These are phyloP conservation scores for Megalops cyprinoides DNA, from an alignment of 2,797 vertebrate genomes.

Conservation along the genomic window DNA sequence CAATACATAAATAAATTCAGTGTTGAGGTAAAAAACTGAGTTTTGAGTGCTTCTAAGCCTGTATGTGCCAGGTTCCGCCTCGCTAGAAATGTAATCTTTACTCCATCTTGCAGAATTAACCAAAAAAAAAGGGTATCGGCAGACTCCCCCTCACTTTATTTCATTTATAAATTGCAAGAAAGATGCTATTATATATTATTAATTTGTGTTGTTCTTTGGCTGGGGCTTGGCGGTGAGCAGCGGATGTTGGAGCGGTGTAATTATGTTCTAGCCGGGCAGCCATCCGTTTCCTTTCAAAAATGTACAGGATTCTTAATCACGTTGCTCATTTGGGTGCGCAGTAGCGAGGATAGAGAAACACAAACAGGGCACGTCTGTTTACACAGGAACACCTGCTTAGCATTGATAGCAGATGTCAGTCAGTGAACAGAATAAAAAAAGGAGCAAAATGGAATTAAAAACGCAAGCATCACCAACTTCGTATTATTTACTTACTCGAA, in stretches of 20 bases:
- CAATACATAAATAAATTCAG: background rate
- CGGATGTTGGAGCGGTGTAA: conserved; percentile 89
- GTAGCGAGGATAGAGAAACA: conserved; percentile 84
- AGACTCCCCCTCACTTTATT: conserved; percentile 88
- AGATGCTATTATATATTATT: conserved; percentile 98
- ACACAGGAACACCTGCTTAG: conserved; percentile 98
- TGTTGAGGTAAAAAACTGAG: background rate
- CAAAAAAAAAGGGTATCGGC: conserved; percentile 80
- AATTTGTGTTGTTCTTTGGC: conserved; percentile 93
- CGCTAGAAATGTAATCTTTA: conserved; percentile 82
- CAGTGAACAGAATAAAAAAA: conserved; percentile 89
- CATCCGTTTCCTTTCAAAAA: conserved; percentile 88
- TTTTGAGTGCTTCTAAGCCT: conserved; percentile 47
- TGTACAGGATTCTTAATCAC: conserved; percentile 90
- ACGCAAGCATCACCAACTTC: conserved; percentile 82
- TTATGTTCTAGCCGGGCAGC: conserved; percentile 93
- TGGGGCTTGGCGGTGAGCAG: conserved; percentile 81
- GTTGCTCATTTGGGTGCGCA: conserved; percentile 84
- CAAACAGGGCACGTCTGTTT: conserved; percentile 85
- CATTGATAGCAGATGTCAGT: conserved; percentile 99
- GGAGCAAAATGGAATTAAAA: conserved; percentile 75
- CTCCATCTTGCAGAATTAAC: conserved; percentile 84
- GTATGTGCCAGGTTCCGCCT: conserved; percentile 75
- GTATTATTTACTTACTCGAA: conserved; percentile 78
- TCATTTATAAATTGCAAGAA: conserved; percentile 98